Evolutionary conservation across 2,888 invertebrate genomes (phyloP), one percentile per base, ranked within the genome.

Genomic region (Nemotelus pantherinus): DNA sequence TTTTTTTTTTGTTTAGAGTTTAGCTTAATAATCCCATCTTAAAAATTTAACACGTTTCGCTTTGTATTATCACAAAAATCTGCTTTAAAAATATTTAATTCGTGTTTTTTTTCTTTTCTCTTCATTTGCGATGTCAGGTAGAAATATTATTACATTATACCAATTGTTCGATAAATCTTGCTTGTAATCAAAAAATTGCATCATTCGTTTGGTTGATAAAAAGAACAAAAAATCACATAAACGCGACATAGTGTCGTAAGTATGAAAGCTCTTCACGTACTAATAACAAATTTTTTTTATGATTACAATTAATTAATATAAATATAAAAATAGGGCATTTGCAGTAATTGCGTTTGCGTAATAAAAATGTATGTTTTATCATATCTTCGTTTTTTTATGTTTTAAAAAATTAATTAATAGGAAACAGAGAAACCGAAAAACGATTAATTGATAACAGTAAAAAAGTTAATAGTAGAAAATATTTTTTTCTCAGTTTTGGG

Each of bases 151-250:
- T 25, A 25, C 25, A 25, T 25, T 71, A 25, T 65, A 65, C 53
- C 72, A 60, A 60, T 72, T 72, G 44, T 72, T 72, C 60, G 60
- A 72, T 72, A 47, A 58, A 72, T 58, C 44, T 55, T 72, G 47
- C 47, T 44, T 72, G 44, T 71, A 60, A 75, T 64, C 7, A 65
- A 65, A 53, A 55, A 65, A 76, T 76, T 76, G 43, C 60, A 63
- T 74, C 63, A 25, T 25, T 25, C 25, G 25, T 60, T 74, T 50
- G 60, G 63, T 74, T 74, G 63, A 63, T 39, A 74, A 74, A 25
- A 74, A 63, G 63, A 76, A 76, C 64, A 76, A 76, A 76, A 76
- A 76, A 76, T 76, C 65, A 76, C 76, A 76, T 63, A 64, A 76
- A 74, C 63, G 65, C 76, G 76, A 76, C 76, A 65, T 60, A n/a